Percentiles rank a stretch among this genome's conserved stretches.
Conservation (phyloP, 2,888 invertebrate species). For the Drosophila pseudotakahashii region DNA sequence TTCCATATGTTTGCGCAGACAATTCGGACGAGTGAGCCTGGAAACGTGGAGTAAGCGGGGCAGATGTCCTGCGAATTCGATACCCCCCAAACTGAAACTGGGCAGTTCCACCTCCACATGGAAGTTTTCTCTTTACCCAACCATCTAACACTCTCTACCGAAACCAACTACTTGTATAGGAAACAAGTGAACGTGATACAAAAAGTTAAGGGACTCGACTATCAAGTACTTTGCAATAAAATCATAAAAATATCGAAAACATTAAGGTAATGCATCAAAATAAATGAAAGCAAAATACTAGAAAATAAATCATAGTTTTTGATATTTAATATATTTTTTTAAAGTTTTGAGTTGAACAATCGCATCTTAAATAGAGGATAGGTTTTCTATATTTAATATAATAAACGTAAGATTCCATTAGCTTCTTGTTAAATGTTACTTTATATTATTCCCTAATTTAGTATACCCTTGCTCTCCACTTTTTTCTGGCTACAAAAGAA, state of each 20-base stretch:
- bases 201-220: background rate
- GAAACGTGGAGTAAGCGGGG: slow-evolving; percentile 5
- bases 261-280: no score
- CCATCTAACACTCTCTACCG: background rate
- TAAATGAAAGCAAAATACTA: no score
- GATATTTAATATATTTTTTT: no score
- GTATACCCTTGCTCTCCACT: background rate
- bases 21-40: slow-evolving; percentile 56
- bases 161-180: slow-evolving; percentile 7
- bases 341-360: no score
- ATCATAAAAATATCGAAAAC: background rate
- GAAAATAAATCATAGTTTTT: no score
- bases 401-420: background rate
- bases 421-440: background rate
- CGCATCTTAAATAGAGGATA: no score
- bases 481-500: slow-evolving; percentile 1
- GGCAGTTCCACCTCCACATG: background rate
- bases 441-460: background rate
- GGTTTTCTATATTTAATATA: background rate
- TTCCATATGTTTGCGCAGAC: slow-evolving; percentile 55
- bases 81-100: slow-evolving; percentile 46
- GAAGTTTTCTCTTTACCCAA: slow-evolving; percentile 26
- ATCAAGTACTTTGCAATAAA: background rate
- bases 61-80: slow-evolving; percentile 55
- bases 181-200: background rate